Evolutionary conservation across 2,888 invertebrate genomes (phyloP), one percentile per base, ranked within the genome.

Genomic region (Drosophila falleni): DNA sequence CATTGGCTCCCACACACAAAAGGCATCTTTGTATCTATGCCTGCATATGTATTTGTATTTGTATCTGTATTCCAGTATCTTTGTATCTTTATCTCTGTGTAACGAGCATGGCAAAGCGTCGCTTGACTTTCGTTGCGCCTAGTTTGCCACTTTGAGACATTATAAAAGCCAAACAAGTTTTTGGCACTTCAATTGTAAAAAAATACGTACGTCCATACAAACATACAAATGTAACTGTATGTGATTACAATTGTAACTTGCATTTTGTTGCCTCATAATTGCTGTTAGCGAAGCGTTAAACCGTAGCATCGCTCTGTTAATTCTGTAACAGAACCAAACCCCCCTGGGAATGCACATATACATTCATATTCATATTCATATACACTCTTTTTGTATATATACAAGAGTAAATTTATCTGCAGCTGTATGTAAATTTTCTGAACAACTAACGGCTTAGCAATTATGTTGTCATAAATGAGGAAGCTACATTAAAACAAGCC

Each of bases 261-360:
- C 76, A 76, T 63, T 66, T 76, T 83, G 80, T 63, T 61, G 80
- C 77, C 70, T 46, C 77, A 72, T 89, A 83, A 89, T 89, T 83
- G 81, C 67, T 65, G 75, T 71, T 71, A 86, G 80, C 84, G 81
- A 78, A 83, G 80, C 84, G 72, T 71, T 86, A 86, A 84, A 83
- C 68, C 76, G 63, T 69, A 74, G 75, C 80, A 70, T 66, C 82
- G 85, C 81, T 84, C 84, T 83, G 85, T 84, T 82, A 88, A 82
- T 86, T 88, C 75, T 73, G 58, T 55, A 71, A 69, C 71, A 74
- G 80, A 81, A 81, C 63, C 16, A 6, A 31, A 26, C 0, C 37
- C 35, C 47, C 44, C 54, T 46, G 61, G 50, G 50, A 46, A 59
- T 53, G 29, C 5, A 23, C 29, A 62, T 19, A n/a, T 5, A 50